Conservation (phyloP, 2,797 vertebrate species). For the Heliangelus exortis region DNA sequence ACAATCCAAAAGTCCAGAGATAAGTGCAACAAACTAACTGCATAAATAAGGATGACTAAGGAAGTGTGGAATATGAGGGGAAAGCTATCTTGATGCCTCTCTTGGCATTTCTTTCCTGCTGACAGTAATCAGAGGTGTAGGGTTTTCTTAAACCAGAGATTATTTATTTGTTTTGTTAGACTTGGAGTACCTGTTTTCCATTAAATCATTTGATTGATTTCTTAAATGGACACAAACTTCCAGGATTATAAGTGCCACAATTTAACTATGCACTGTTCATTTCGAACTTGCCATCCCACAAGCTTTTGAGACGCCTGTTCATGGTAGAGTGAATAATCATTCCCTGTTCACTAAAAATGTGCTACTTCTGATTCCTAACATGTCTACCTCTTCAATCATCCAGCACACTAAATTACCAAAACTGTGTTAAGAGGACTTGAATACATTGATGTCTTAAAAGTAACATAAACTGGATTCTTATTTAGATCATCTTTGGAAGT, state of each 20-base stretch:
- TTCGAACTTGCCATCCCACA: not conserved
- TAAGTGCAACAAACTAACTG: not conserved
- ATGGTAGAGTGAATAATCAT: not conserved
- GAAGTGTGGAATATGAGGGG: not conserved
- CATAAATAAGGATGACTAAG: not conserved
- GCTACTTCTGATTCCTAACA: not conserved
- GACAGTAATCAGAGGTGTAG: not conserved
- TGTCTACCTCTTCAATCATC: not conserved
- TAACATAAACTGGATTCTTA: not conserved
- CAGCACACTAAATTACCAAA: not conserved
- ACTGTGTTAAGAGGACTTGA: not conserved
- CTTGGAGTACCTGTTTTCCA: conserved; percentile 25
- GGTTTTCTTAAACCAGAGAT: not conserved
- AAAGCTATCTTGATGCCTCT: not conserved
- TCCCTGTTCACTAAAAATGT: not conserved
- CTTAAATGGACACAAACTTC: conserved; percentile 18
- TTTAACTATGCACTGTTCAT: not conserved
- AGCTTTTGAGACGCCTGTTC: not conserved
- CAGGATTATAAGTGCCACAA: not conserved
- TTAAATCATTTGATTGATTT: conserved; percentile 32
- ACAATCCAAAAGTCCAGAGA: not conserved
- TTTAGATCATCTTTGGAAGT: not conserved
- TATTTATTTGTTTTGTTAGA: conserved; percentile 24
- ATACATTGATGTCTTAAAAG: not conserved
- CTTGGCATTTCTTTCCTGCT: not conserved